Evolutionary conservation across 2,797 vertebrate genomes (phyloP), one percentile per base, ranked within the genome.

Genomic region (Halcyon badia): DNA sequence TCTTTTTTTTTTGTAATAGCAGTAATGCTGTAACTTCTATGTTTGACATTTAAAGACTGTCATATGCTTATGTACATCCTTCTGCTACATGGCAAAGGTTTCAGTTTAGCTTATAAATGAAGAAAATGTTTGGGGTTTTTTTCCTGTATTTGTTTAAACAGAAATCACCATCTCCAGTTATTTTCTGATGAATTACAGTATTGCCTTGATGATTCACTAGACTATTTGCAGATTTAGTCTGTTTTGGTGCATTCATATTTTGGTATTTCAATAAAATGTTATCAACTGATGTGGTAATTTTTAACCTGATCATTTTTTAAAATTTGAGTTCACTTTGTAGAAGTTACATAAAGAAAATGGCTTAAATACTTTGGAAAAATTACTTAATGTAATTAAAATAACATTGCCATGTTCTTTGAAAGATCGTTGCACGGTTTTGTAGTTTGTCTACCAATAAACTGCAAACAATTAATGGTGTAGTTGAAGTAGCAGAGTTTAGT

Each of bases 381-480:
- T 57, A 18, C 81, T 89, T 95, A 9, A 41, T 42, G 28, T 87
- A 61, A 66, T 83, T 60, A 17, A 28, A 52, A 52, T 52, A 28
- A 28, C 14, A 35, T 92, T 88, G 44, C 58, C n/a, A 51, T 98
- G 98, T 98, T 83, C 39, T 72, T 79, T 51, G 61, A 66, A 64
- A 69, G 19, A 66, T 64, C 89, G 92, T 84, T 96, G 97, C 97
- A 97, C 98, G 97, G 89, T 62, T 78, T 94, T 91, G 37, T 94
- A 89, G 78, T 91, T 94, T 96, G 90, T 82, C 68, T 96, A 21
- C 35, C 64, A 89, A 71, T 76, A 86, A 97, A 93, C 89, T 95
- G 37, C 83, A 94, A 92, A 60, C 87, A 94, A 97, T 97, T 97
- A 97, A 94, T 26, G 35, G 26, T 56, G 10, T 75, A 82, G 97